Conservation (phyloP, 2,113 vertebrate species). For the Sylvia atricapilla region DNA sequence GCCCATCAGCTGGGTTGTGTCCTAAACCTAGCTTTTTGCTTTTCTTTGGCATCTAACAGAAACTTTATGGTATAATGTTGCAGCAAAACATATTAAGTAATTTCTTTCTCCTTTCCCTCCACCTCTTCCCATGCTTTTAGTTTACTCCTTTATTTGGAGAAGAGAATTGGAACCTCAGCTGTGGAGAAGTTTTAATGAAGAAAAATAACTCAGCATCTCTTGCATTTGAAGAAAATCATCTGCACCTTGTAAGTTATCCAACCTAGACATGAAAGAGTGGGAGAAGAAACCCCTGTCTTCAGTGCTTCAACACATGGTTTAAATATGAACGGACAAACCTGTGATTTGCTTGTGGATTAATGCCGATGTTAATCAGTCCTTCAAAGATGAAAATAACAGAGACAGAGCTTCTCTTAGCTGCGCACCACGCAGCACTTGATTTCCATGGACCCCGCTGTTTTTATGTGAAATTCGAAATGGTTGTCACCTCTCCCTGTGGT, state of each 20-base stretch:
- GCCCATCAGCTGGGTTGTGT: background rate
- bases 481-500: constrained; percentile 67
- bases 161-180: constrained; percentile 55
- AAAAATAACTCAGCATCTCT: constrained; percentile 12
- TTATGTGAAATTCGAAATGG: constrained; percentile 73
- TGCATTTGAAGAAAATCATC: constrained; percentile 53
- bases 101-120: background rate
- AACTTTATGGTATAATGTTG: background rate
- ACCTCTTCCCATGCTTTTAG: constrained; percentile 32
- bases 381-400: constrained; percentile 49
- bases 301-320: constrained; percentile 56
- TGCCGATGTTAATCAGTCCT: constrained; percentile 67
- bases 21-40: background rate
- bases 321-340: constrained; percentile 67
- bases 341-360: constrained; percentile 67
- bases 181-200: constrained; percentile 70
- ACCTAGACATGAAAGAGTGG: constrained; percentile 73
- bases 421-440: constrained; percentile 57
- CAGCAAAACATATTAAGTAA: background rate
- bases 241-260: constrained; percentile 71
- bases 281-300: constrained; percentile 22
- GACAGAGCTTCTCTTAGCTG: constrained; percentile 51
- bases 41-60: background rate
- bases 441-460: constrained; percentile 72
- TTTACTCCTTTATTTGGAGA: constrained; percentile 26